These are phyloP conservation scores for Ferrisia virgata DNA, from an alignment of 2,888 invertebrate species.

Conservation along the genomic window DNA sequence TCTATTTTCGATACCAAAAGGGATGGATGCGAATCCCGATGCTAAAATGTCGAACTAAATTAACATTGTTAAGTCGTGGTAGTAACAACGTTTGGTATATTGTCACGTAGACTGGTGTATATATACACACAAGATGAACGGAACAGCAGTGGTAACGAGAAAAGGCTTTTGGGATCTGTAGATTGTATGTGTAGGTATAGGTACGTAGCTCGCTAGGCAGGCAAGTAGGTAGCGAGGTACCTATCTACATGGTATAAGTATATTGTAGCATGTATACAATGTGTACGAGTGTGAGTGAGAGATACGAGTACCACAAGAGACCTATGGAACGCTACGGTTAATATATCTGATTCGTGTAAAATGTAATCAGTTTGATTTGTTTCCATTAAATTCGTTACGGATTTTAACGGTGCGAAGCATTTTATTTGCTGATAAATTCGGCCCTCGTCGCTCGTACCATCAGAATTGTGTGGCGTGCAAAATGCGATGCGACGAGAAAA, in stretches of 20 bases:
- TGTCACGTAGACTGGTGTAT: neutral
- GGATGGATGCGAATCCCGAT: neutral
- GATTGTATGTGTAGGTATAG: neutral
- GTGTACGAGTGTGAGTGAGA: neutral
- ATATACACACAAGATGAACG: neutral
- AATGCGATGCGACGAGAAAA: neutral
- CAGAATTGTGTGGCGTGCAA: neutral
- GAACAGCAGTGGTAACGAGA: neutral
- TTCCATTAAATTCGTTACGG: conserved; percentile 29
- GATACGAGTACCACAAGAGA: conserved; percentile 29
- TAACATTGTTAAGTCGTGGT: conserved; percentile 24
- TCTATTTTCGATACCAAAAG: neutral
- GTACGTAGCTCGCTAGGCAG: neutral
- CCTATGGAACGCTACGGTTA: conserved; percentile 13
- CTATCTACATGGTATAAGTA: too few relatives aligned
- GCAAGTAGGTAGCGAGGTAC: too few relatives aligned
- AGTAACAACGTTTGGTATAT: neutral
- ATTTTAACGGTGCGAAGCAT: neutral
- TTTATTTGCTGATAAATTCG: conserved; percentile 22
- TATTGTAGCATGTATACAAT: neutral
- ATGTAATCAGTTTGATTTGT: conserved; percentile 32
- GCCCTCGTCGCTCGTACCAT: neutral
- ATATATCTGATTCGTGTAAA: conserved; percentile 25
- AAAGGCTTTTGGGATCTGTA: neutral
- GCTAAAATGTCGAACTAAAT: conserved; percentile 30